Evolutionary conservation across 2,113 vertebrate species (phyloP).

Genomic region (Scalopus aquaticus): DNA sequence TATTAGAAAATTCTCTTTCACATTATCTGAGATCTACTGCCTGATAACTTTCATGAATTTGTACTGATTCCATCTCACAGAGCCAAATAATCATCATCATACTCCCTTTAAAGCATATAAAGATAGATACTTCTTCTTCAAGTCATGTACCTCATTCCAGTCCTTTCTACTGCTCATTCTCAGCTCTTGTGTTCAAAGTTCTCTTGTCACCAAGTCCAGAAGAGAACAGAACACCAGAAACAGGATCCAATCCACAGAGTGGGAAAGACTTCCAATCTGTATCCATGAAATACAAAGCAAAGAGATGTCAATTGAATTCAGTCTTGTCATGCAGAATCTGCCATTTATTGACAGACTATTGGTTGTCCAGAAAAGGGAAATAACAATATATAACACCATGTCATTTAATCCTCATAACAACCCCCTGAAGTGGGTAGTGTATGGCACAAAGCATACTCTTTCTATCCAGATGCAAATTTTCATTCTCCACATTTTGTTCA

Average conservation of each 20-base stretch:
- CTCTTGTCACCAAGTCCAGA: not conserved
- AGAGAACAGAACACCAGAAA: not conserved
- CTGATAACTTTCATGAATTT: not conserved
- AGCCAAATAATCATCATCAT: not conserved
- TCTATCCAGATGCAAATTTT: conserved; percentile 3
- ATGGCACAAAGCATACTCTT: not conserved
- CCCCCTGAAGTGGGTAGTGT: not conserved
- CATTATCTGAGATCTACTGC: not conserved
- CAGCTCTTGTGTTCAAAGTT: not conserved
- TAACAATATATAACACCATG: not conserved
- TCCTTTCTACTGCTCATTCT: not conserved
- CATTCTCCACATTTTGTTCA: not conserved
- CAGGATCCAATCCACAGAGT: not conserved
- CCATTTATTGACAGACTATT: not conserved
- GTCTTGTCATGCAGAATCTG: not conserved
- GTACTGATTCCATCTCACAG: not conserved
- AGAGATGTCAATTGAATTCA: not conserved
- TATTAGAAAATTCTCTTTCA: not conserved
- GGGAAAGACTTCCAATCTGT: not conserved
- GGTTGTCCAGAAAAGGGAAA: not conserved
- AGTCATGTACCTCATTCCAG: not conserved
- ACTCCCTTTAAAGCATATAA: not conserved
- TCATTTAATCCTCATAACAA: not conserved
- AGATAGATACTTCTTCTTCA: not conserved
- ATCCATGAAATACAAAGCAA: not conserved